Conservation (phyloP, 2,888 invertebrate species). For the Gonocerus acuteangulatus region DNA sequence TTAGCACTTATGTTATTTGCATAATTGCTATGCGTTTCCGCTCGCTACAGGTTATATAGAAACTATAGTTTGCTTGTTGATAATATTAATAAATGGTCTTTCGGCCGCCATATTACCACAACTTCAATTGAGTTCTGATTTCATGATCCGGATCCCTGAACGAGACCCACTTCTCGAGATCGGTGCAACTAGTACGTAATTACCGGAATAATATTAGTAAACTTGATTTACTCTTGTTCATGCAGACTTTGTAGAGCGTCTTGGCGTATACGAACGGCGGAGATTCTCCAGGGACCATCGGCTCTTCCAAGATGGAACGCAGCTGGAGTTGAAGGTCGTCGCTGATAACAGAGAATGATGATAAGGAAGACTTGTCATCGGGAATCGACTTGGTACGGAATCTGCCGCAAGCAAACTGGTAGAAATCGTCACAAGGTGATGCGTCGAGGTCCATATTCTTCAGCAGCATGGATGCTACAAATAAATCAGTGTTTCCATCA, state of each 20-base stretch:
- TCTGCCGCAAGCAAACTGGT: constrained; percentile 69
- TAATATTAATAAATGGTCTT: too few species aligned
- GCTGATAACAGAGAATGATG: constrained; percentile 66
- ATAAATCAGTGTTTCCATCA: neutral
- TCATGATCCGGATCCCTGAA: too few species aligned
- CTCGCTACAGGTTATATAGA: too few species aligned
- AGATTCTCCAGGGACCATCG: constrained; percentile 53
- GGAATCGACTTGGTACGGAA: constrained; percentile 68
- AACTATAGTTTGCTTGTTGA: too few species aligned
- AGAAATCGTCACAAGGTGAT: constrained; percentile 77
- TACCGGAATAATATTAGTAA: too few species aligned
- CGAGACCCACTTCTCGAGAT: too few species aligned
- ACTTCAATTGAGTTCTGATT: too few species aligned
- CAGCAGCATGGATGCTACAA: constrained; percentile 60
- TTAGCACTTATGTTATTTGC: too few species aligned
- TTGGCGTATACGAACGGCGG: constrained; percentile 70
- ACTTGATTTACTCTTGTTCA: constrained; percentile 69
- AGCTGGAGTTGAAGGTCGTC: constrained; percentile 68
- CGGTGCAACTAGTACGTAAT: too few species aligned
- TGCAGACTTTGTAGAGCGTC: constrained; percentile 75
- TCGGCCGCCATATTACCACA: too few species aligned
- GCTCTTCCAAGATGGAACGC: constrained; percentile 60
- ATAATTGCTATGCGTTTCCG: too few species aligned
- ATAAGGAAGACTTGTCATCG: constrained; percentile 72
- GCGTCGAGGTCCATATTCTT: constrained; percentile 61